phyloP scores from a whole-genome alignment of 2,888 invertebrate species.

The Allygus modestus region DNA sequence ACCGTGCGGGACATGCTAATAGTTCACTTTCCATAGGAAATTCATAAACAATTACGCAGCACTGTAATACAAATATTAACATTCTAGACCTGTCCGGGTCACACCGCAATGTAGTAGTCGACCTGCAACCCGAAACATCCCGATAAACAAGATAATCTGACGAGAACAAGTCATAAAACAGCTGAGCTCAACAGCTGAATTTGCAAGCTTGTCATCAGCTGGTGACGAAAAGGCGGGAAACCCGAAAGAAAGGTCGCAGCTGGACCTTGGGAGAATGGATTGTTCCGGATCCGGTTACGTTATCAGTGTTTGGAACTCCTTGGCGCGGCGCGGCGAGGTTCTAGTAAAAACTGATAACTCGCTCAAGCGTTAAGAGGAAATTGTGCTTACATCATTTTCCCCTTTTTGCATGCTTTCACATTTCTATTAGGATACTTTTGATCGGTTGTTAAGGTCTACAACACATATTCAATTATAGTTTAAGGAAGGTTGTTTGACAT shows the following conservation, averaged over 20 bases:
- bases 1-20: too few relatives aligned
- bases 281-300: conserved; percentile 25
- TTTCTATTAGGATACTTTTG: too few relatives aligned
- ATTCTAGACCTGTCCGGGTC: neutral
- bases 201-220: conserved; percentile 17
- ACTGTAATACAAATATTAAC: too few relatives aligned
- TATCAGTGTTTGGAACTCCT: neutral
- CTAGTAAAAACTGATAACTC: neutral
- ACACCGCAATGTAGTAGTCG: neutral
- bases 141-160: conserved; percentile 8
- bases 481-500: too few relatives aligned
- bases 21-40: too few relatives aligned
- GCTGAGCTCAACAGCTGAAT: too few relatives aligned
- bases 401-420: neutral
- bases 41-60: too few relatives aligned
- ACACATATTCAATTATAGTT: too few relatives aligned
- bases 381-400: neutral
- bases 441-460: too few relatives aligned
- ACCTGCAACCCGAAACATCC: neutral
- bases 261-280: conserved; percentile 1
- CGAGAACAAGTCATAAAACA: neutral
- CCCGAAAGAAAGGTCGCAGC: neutral
- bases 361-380: neutral
- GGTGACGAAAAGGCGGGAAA: conserved; percentile 15
- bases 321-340: neutral